Evolutionary conservation across 2,888 invertebrate genomes (phyloP), one percentile per base, ranked within the genome.

Genomic region (Eumacrocentrus americanus): DNA sequence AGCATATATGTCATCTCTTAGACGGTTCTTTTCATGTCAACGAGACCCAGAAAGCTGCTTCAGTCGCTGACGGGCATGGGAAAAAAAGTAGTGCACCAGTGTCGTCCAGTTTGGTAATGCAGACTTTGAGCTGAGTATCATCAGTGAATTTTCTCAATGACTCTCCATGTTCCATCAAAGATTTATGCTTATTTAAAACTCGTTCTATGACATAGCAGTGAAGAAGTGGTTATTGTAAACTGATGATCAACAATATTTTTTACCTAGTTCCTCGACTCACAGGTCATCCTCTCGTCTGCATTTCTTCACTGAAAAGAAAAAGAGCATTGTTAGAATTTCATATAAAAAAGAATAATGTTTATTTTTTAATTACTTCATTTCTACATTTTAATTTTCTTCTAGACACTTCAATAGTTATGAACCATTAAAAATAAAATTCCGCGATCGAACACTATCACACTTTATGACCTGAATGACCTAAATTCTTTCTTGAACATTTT

Each of bases 241-340:
- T 9, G 29, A 29, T 9, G 29, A 29, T 29, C 9, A 29, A 29
- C 9, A 9, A 29, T 9, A 29, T 29, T 29, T 29, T 29, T 29
- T 29, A 70, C 74, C 74, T 74, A 74, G 68, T 67, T 63, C 67
- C 64, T 64, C 61, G 62, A 72, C 64, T 63, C 68, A 71, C 63
- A 66, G 67, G 67, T 70, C 73, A 74, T 74, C 67, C 61, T 72
- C 59, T 61, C 52, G 40, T 9, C 40, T 63, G 61, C 65, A 62
- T 63, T 63, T 55, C 56, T 57, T 62, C 61, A 63, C 65, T 71
- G 69, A 61, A 65, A 22, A 11, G 58, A 61, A 3, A 50, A 53
- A 46, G 1, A 11, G 9, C 2, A 3, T 42, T 9, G 0, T 42
- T 11, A 42, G n/a, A 42, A 6, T 42, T 11, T 18, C 7, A 42